phyloP scores from a whole-genome alignment of 37 sponge, comb jelly and placozoan species.

The Hormiphora californensis region DNA sequence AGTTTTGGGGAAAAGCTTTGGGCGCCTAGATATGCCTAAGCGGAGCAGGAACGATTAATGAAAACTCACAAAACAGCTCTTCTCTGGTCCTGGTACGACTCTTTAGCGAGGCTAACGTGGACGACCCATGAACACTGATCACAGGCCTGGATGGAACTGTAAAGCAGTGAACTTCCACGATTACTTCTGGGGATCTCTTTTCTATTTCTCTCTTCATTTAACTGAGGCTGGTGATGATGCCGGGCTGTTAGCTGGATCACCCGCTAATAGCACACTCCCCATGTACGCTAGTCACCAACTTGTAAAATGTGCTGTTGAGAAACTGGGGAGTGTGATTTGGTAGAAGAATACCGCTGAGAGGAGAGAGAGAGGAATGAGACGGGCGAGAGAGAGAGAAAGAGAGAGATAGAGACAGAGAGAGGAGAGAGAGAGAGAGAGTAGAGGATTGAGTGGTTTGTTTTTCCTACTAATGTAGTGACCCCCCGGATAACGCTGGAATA shows the following conservation, averaged over 20 bases:
- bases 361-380: neutral
- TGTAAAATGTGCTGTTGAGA: neutral
- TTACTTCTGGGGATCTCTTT: conserved; percentile 64
- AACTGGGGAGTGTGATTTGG: neutral
- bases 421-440: neutral
- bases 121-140: conserved; percentile 97
- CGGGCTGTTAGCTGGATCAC: no score
- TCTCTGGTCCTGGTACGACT: neutral
- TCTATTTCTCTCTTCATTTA: neutral
- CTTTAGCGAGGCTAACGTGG: conserved; percentile 94
- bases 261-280: neutral
- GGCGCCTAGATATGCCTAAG: no score
- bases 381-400: neutral
- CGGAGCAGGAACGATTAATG: no score
- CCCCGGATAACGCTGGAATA: neutral
- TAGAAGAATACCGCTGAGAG: neutral
- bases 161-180: conserved; percentile 97
- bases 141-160: conserved; percentile 99
- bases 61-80: no score
- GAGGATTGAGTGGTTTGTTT: no score
- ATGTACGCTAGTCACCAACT: neutral
- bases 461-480: no score
- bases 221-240: conserved; percentile 97
- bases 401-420: neutral
- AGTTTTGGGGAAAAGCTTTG: conserved; percentile 99